Evolutionary conservation across 2,888 invertebrate genomes (phyloP), one percentile per base, ranked within the genome.

Genomic region (Dasypolia templi): DNA sequence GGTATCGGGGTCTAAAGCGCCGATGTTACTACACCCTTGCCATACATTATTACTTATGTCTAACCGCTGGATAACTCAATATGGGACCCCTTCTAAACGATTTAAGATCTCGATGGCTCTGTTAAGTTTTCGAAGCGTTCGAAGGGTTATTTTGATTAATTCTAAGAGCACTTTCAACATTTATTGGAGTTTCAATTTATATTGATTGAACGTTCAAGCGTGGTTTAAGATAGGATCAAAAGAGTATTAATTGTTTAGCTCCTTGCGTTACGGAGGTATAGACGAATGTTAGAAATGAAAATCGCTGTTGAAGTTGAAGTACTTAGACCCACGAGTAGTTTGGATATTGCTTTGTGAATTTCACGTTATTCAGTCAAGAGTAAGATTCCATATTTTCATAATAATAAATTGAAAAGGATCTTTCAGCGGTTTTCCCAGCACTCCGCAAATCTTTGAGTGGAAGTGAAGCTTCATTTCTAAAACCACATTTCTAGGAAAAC

Each of bases 11-110:
- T 89, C 89, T 87, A 88, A 91, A 87, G 86, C 88, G 88, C 89
- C 89, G 84, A 84, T 86, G 83, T 84, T 84, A 84, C 85, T 86
- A 85, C 89, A 91, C 91, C 93, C 92, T 87, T 88, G 87, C 93
- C 92, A 93, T 94, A 93, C 92, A 94, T 94, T 94, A 95, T 95
- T 94, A 94, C 93, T 92, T 91, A 92, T 90, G 89, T 91, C 91
- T 93, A 93, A 93, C 93, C 94, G 91, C 91, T 88, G 92, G 93
- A 94, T 95, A 95, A 95, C 94, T 94, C 93, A 94, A 95, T 95
- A 93, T 90, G 89, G 89, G 89, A 89, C 86, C 86, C 91, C 90
- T 91, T 90, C 89, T 92, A 92, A 94, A 91, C 94, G 94, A 93
- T 95, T 95, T 94, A 93, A 95, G 95, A 95, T 94, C 94, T 91